Conservation (phyloP, 64 coral and sea anemone species). For the Stichodactyla helianthus region DNA sequence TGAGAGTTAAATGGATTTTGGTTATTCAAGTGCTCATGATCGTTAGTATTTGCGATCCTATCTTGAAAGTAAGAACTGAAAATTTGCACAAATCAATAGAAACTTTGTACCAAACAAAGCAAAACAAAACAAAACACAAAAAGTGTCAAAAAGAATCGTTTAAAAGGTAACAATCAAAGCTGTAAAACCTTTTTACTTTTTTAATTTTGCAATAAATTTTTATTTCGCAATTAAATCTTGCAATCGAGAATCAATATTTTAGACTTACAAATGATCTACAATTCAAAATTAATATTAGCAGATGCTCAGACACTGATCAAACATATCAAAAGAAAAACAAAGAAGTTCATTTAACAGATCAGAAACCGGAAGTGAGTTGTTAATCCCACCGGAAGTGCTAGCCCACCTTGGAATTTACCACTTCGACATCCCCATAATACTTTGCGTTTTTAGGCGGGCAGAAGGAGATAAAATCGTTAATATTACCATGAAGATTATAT, state of each 20-base stretch:
- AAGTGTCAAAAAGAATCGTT: too few relatives aligned
- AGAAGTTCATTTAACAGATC: neutral
- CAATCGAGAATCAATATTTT: too few relatives aligned
- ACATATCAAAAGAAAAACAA: neutral
- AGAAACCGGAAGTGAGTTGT: neutral
- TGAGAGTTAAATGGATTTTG: neutral
- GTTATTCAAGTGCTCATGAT: neutral
- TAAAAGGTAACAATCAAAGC: too few relatives aligned
- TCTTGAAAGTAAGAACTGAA: neutral
- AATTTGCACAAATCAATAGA: neutral
- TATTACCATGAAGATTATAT: too few relatives aligned
- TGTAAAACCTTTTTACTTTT: too few relatives aligned
- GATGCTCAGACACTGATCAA: neutral
- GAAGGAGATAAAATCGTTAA: too few relatives aligned
- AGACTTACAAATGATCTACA: neutral
- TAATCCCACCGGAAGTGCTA: conserved; percentile 1
- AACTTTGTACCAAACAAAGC: neutral
- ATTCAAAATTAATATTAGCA: neutral
- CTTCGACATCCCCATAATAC: neutral
- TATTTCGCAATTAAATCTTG: too few relatives aligned
- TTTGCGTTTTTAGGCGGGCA: too few relatives aligned
- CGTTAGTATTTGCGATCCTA: neutral
- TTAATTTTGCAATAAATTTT: too few relatives aligned
- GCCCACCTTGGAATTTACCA: neutral
- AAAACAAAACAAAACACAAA: neutral